Base-by-base conservation (phyloP, 2,888 invertebrate species). In the Diogma glabrata region DNA sequence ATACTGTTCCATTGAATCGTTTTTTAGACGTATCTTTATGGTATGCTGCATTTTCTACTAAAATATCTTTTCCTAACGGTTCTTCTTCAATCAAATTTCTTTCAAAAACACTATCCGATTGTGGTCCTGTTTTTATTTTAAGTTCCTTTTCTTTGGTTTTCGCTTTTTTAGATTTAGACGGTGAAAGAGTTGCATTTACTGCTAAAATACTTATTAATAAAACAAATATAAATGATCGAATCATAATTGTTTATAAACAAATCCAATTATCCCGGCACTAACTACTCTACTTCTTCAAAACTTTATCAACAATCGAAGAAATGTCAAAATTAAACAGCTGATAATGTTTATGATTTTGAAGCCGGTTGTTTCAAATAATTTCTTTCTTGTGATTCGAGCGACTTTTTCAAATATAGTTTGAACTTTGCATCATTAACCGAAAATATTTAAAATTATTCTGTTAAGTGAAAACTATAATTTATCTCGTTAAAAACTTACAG, bases 41-140 rank as follows among this genome's bases (percentile, higher is more conserved):
- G 67, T 86, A 92, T 0, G 82, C 77, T 48, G 80, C 79, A 63
- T 87, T 79, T 63, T 91, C 84, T 53, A 77, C 75, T 46, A 90
- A 63, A 51, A 94, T 87, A 61, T 89, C 87, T 60, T 78, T 80
- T 5, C 78, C 75, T 54, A 77, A 73, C 6, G 84, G 80, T 40
- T 78, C 76, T 2, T 73, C 72, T 3, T 75, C 73, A 0, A 92
- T 81, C 54, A 92, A 71, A 59, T 78, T 78, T 58, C 85, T 73
- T 54, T 83, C 79, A 56, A 81, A 75, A 24, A 90, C 87, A 66
- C 77, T 77, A 53, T 76, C 72, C 56, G 75, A 73, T 22, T 77
- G 71, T 0, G 81, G 77, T 5, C 83, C 83, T 55, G 64, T 67
- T 58, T 67, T 60, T 12, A 60, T 43, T 56, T 63, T 65, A 2